Evolutionary conservation across 2,113 vertebrate species (phyloP), one percentile per base, ranked within the genome.

Genomic region (Corydoras sp.): DNA sequence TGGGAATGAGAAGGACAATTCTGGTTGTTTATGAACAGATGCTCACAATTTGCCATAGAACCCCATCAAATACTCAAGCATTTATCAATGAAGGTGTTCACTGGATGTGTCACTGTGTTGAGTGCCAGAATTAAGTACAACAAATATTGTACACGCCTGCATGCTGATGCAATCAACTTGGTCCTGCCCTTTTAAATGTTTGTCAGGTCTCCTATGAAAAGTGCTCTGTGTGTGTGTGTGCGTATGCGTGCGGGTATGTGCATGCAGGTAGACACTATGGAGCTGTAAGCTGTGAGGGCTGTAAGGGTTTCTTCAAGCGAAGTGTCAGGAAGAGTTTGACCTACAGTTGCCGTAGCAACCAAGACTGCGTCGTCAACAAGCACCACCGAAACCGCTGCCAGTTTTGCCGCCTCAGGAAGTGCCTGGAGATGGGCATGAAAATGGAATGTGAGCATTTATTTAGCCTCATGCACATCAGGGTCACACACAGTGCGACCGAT

Each of bases 261-360:
- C 69, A 18, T 63, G 73, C 76, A 98, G 97, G 97, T 74, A 95
- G 97, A 81, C 97, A 98, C 82, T 99, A 98, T 83, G 97, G 97
- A 79, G 97, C 97, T 1, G 94, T 99, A 83, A 99, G 96, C 76
- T 99, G 97, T 75, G 97, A 99, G 77, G 97, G 97, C 66, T 99
- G 97, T 84, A 99, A 99, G 87, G 97, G 97, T 30, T 99, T 99
- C 86, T 99, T 99, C 85, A 99, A 99, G 87, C 89, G 97, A 80
- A 99, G 97, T 1, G 97, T 99, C 77, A 92, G 97, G 78, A 99
- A 99, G 81, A 97, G 89, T 85, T 77, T 99, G 86, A 95, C 94
- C 31, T 99, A 99, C 86, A 98, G 95, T 85, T 99, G 97, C 81
- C 95, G 96, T 79, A 97, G 97, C 84, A 96, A 92, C 88, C 95